Conservation (phyloP, 2,888 invertebrate genomes). For the Chymomyza caudatula region DNA sequence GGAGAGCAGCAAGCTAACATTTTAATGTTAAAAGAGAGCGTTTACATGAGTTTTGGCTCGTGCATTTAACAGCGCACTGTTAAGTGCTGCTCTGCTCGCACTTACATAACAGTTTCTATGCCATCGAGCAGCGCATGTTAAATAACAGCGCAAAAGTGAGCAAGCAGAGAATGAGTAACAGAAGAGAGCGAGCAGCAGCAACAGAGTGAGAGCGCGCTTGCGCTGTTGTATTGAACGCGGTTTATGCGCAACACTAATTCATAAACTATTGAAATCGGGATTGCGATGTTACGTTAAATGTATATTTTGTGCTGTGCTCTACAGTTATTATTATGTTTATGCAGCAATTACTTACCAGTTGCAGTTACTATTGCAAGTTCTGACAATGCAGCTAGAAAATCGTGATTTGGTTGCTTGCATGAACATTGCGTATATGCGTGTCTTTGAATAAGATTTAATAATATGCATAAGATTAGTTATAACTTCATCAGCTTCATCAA, state of each 20-base stretch:
- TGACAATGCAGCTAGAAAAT: no score
- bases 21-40: neutral
- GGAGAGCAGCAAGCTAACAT: neutral
- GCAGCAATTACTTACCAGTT: slow-evolving; percentile 7
- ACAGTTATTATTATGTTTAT: no score
- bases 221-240: slow-evolving; percentile 51
- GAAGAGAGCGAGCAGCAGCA: neutral
- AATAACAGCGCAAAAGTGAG: neutral
- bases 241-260: neutral
- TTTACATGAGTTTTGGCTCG: neutral
- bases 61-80: neutral
- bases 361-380: no score
- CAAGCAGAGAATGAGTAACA: slow-evolving; percentile 1
- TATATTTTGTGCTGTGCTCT: no score
- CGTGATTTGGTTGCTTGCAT: no score
- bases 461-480: no score
- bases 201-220: slow-evolving; percentile 43
- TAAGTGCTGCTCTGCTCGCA: neutral
- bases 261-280: slow-evolving; percentile 10
- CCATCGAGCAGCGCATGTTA: neutral
- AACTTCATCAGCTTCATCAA: no score
- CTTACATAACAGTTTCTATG: no score
- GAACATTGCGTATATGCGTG: no score
- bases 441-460: no score
- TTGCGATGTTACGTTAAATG: no score